phyloP scores from a whole-genome alignment of 35 echinoderm and acorn worm genomes.

The Ophiothrix spiculata region DNA sequence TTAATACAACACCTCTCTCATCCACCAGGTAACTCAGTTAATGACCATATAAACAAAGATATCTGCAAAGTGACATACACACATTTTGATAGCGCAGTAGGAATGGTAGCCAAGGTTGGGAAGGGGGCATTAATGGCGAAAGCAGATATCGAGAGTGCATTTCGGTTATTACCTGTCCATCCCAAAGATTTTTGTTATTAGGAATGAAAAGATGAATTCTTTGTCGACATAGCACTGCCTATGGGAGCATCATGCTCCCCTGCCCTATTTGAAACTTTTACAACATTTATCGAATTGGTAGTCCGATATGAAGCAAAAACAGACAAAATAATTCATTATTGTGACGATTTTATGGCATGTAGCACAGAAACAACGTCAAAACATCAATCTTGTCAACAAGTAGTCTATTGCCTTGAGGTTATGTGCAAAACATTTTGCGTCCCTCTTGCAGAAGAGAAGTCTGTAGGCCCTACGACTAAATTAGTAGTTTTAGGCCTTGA shows the following conservation, averaged over 20 bases:
- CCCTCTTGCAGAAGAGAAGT: slow-evolving; percentile 22
- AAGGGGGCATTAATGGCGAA: slow-evolving; percentile 24
- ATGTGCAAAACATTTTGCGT: slow-evolving; percentile 35
- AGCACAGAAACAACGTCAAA: too few species aligned
- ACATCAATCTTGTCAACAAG: not conserved
- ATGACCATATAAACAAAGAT: slow-evolving; percentile 1
- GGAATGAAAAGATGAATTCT: slow-evolving; percentile 6
- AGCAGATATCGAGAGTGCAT: slow-evolving; percentile 30
- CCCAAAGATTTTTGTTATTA: slow-evolving; percentile 21
- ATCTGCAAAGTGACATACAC: not conserved
- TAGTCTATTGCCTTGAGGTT: not conserved
- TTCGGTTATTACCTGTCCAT: slow-evolving; percentile 25
- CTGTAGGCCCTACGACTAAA: slow-evolving; percentile 5
- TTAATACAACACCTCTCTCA: slow-evolving; percentile 24
- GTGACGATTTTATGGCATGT: slow-evolving; percentile 28
- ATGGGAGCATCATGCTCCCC: not conserved
- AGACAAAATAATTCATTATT: slow-evolving; percentile 17
- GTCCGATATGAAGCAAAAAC: too few species aligned
- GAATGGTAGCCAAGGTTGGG: not conserved
- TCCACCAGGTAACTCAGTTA: slow-evolving; percentile 5
- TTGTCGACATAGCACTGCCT: not conserved
- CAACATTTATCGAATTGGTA: not conserved
- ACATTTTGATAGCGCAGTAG: slow-evolving; percentile 19
- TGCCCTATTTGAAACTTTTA: not conserved
- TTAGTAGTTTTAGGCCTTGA: slow-evolving; percentile 12